Evolutionary conservation across 2,797 vertebrate genomes (phyloP), one percentile per base, ranked within the genome.

Genomic region (Chromobotia macracanthus): DNA sequence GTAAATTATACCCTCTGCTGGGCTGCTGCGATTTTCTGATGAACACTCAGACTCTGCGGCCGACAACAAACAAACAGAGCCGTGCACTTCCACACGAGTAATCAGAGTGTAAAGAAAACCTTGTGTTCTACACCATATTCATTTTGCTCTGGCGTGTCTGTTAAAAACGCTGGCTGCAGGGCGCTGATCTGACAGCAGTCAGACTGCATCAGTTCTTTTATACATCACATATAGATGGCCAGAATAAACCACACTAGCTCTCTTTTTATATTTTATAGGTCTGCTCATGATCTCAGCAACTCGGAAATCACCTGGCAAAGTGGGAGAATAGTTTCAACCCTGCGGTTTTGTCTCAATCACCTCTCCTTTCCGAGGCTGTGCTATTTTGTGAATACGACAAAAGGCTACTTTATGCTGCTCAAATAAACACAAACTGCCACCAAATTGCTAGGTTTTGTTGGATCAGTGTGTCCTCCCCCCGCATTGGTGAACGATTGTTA

Each of bases 1-100:
- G 64, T 79, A 63, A 83, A 82, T 86, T 83, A 84, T 84, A 67
- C 61, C 61, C 68, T 79, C 71, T 35, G 79, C 79, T 74, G 68
- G 56, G 71, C 61, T 71, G 75, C 63, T 71, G 79, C 61, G 19
- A 48, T 35, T 78, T 53, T 65, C 77, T 86, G 84, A 84, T 85
- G 80, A 82, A 77, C 69, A 72, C 51, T 67, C 75, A 77, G 63
- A 51, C 41, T 77, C 50, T 56, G 31, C 72, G 75, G 78, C 66
- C 60, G 46, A 55, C 63, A 83, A 83, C 82, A 82, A 82, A 80
- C 70, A 84, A 84, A 75, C 75, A 79, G 58, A 76, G 12, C 46
- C 67, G 13, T 44, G 19, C 44, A 12, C 51, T 25, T 44, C 53
- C 67, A 61, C 65, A 77, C 72, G 53, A 50, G 23, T 21, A 70